Evolutionary conservation across 2,113 vertebrate genomes (phyloP).

Genomic region (Apeltes quadracus): DNA sequence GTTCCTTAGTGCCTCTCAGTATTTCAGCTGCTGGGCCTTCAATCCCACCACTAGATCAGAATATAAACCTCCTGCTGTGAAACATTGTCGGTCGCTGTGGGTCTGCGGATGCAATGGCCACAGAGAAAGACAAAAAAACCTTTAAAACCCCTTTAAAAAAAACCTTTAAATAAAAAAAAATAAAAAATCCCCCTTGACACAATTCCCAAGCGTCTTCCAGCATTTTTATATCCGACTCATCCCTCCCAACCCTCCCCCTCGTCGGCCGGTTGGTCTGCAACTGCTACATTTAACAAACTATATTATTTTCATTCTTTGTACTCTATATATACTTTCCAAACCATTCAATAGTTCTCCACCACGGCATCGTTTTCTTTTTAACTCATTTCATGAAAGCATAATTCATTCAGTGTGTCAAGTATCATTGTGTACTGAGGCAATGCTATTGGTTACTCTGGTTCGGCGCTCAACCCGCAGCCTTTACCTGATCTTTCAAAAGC

Average conservation of each 20-base stretch:
- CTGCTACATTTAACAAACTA: not conserved
- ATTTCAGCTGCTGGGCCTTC: conserved; percentile 14
- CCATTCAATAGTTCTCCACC: not conserved
- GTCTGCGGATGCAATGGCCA: too few species aligned
- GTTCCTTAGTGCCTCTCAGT: conserved; percentile 3
- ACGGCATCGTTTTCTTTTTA: conserved; percentile 7
- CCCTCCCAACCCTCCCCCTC: too few species aligned
- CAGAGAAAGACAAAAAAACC: too few species aligned
- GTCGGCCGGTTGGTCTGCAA: too few species aligned
- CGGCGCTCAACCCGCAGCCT: conserved; percentile 1
- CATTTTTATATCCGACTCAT: too few species aligned
- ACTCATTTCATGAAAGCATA: not conserved
- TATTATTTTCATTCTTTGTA: conserved; percentile 13
- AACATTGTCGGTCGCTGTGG: not conserved
- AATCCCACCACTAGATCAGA: not conserved
- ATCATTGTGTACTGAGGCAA: conserved; percentile 16
- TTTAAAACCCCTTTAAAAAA: too few species aligned
- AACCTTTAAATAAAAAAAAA: too few species aligned
- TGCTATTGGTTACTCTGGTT: conserved; percentile 18
- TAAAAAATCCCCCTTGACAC: too few species aligned
- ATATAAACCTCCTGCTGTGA: not conserved
- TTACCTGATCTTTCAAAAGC: conserved; percentile 26
- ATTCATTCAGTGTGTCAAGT: conserved; percentile 2
- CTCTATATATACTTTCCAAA: not conserved
- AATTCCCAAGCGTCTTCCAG: too few species aligned